Evolutionary conservation across 2,888 invertebrate genomes (phyloP), one percentile per base, ranked within the genome.

Genomic region (Drosophila merina): DNA sequence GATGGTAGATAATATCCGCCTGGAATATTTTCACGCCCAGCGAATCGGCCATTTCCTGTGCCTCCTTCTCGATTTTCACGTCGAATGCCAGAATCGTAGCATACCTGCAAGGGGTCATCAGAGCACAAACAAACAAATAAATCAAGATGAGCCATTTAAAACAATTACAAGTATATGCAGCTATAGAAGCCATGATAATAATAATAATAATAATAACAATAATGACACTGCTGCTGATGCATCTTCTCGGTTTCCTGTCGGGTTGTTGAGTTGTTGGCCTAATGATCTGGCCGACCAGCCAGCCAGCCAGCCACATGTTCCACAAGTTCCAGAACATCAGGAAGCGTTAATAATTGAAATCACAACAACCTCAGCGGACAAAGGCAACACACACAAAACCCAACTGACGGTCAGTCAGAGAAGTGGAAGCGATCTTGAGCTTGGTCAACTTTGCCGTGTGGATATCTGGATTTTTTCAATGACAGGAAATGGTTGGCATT

Each of bases 71-170:
- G 59, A 99, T 95, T 93, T 98, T 98, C 20, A 99, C 99, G 92
- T 99, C 99, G 91, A 99, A 99, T n/a, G 99, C 99, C 82, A 99
- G 93, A 90, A 99, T 99, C 64, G 97, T 97, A 52, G 99, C 99
- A 92, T 96, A 97, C 92, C 97, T 97, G 25, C n/a, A 33, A 47
- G 44, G 28, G 26, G 48, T 12, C 40, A 40, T 3, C 12, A 9
- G 12, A 26, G 52, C 55, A 33, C 71, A 64, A 28, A 14, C 14
- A 10, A 57, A 20, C 20, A 20, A 20, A 20, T 10, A 57, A 36
- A 50, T 6, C 67, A 14, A 56, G 42, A 51, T 33, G 70, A 52
- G 54, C 75, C 79, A 79, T 84, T 86, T 72, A 73, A 66, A 76
- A 75, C 75, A 85, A 88, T 89, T 88, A 81, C 87, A 73, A 78